Evolutionary conservation across 2,888 invertebrate species (phyloP), one percentile per base, ranked within the genome.

Genomic region (Aethes cnicana): DNA sequence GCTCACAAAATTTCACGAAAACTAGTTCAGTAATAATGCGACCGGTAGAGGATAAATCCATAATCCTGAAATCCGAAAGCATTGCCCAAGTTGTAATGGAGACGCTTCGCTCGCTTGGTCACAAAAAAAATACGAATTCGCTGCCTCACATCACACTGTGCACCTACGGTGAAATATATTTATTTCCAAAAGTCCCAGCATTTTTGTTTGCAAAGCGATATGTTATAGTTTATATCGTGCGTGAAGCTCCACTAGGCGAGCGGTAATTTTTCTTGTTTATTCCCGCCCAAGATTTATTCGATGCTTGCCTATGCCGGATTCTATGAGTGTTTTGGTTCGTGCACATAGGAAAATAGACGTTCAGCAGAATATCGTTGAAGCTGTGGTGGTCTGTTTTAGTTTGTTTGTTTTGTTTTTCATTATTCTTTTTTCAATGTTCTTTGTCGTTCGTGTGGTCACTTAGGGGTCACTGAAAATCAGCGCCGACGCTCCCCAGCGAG

Each of bases 251-350:
- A 54, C 54, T 52, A 33, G 20, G 18, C 28, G 11, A 57, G 58
- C 54, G 59, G 55, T 58, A 60, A 55, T 63, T 64, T 64, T 61
- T 57, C 58, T 59, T 52, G 37, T 39, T 53, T 56, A 54, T 59
- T 54, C 58, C 57, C 59, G 64, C 63, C 52, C 55, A 63, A 65
- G 67, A 73, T 72, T 72, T 73, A 72, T 73, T 62, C 54, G 57
- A 53, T 56, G 59, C 59, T 66, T 59, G 57, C 47, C 57, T 49
- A 54, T 54, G 63, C 64, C 59, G 55, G 63, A 65, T 72, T 74
- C 68, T 70, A 67, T 69, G 9, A 33, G 47, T 58, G 61, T 57
- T 14, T 39, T 21, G 23, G 25, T 16, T 23, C 32, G 16, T 33
- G 26, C 41, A 11, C 8, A 30, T 9, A 30, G 33, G 20, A 25